phyloP scores from a whole-genome alignment of 2,888 invertebrate genomes.

The Timema cristinae region DNA sequence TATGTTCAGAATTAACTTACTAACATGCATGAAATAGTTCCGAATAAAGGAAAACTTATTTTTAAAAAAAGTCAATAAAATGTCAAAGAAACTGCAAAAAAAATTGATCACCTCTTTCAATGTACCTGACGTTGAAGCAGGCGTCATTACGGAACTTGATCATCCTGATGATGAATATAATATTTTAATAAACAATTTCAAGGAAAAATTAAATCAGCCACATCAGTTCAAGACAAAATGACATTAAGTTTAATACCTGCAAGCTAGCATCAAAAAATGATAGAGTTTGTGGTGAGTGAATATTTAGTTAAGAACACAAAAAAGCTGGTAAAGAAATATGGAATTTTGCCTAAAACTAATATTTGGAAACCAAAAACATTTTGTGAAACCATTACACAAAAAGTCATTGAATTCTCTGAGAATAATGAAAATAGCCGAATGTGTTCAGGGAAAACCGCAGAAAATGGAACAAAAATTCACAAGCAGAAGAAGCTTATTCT shows the following conservation, averaged over 20 bases:
- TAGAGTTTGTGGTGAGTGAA: conserved; percentile 5
- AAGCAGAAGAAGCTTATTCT: conserved; percentile 20
- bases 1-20: too few species aligned
- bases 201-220: not conserved
- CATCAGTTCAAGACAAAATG: conserved; percentile 8
- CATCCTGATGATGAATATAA: not conserved
- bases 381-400: not conserved
- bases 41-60: conserved; percentile 3
- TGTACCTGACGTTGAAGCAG: not conserved
- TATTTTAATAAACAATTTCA: conserved; percentile 15
- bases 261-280: not conserved
- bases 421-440: conserved; percentile 25
- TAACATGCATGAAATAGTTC: too few species aligned
- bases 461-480: conserved; percentile 5
- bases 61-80: not conserved
- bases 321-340: not conserved
- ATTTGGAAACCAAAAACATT: not conserved
- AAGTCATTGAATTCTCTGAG: conserved; percentile 23
- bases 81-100: not conserved
- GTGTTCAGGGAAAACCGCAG: conserved; percentile 29
- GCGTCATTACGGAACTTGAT: not conserved
- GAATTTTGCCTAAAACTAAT: not conserved
- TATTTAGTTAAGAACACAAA: not conserved
- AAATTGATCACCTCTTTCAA: not conserved
- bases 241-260: not conserved